Evolutionary conservation across 2,888 invertebrate species (phyloP).

Genomic region (Rotaria sp.): DNA sequence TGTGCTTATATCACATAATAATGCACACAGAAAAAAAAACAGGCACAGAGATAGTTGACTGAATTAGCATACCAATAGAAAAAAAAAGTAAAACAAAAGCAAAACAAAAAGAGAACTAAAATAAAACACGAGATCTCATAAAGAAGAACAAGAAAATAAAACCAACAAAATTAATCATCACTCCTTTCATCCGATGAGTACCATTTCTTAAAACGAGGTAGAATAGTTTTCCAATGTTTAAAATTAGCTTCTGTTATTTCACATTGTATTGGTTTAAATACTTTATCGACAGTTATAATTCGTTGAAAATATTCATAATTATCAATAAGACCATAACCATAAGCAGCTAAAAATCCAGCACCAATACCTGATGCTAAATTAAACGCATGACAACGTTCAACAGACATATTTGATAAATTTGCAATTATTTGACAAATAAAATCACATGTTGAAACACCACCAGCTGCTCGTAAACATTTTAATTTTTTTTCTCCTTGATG

Average conservation of each 20-base stretch:
- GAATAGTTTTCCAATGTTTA: not conserved
- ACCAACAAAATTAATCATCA: not conserved
- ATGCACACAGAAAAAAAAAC: not conserved
- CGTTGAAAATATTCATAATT: not conserved
- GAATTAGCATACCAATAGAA: not conserved
- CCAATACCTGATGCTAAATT: not conserved
- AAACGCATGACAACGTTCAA: constrained; percentile 22
- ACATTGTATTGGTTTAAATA: not conserved
- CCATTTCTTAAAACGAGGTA: not conserved
- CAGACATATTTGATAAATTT: not conserved
- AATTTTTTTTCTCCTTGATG: not conserved
- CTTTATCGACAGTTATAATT: not conserved
- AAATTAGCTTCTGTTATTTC: not conserved
- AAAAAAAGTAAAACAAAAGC: too few relatives aligned
- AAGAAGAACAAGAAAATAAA: not conserved
- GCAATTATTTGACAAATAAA: constrained; percentile 10
- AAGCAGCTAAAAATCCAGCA: constrained; percentile 29
- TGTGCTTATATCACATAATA: not conserved
- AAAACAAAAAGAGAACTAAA: not conserved
- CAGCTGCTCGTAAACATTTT: constrained; percentile 1
- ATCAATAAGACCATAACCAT: not conserved
- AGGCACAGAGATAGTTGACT: not conserved
- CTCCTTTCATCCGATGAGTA: not conserved
- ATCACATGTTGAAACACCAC: not conserved
- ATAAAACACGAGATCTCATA: not conserved